Evolutionary conservation across 1,140 invertebrate species (phyloP), one percentile per base, ranked within the genome.

Genomic region (Bathynomus jamesi): DNA sequence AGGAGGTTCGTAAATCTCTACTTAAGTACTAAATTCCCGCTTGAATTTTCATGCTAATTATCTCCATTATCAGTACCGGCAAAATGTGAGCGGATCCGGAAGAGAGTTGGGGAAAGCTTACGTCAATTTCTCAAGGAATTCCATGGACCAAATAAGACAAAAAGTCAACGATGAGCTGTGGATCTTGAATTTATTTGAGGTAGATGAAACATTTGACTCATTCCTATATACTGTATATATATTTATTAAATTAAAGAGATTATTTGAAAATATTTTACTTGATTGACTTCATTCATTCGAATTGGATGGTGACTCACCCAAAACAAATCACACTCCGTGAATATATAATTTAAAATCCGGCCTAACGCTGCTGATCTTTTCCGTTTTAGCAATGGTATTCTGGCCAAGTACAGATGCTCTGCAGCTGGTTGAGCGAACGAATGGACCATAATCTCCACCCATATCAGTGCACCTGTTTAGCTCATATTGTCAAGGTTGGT

Each of bases 301-400:
- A n/a, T n/a, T n/a, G n/a, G n/a, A n/a, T n/a, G n/a, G n/a, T n/a
- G n/a, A n/a, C n/a, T n/a, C n/a, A n/a, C n/a, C n/a, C n/a, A n/a
- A n/a, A n/a, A n/a, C n/a, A n/a, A n/a, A n/a, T n/a, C n/a, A n/a
- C n/a, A n/a, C n/a, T n/a, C n/a, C n/a, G n/a, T n/a, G n/a, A n/a
- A n/a, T n/a, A n/a, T n/a, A n/a, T n/a, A n/a, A n/a, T n/a, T n/a
- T n/a, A n/a, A n/a, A n/a, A n/a, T n/a, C n/a, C n/a, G n/a, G n/a
- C n/a, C n/a, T n/a, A n/a, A n/a, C n/a, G n/a, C n/a, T n/a, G n/a
- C n/a, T n/a, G n/a, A n/a, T n/a, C n/a, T n/a, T n/a, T n/a, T n/a
- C n/a, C n/a, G n/a, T n/a, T n/a, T n/a, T n/a, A 92, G 89, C 89
- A 93, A 83, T 99, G 96, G 96, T 99, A 99, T 83, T 90, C 89